phyloP scores from a whole-genome alignment of 2,888 invertebrate genomes.

The Ectemnius continuus region DNA sequence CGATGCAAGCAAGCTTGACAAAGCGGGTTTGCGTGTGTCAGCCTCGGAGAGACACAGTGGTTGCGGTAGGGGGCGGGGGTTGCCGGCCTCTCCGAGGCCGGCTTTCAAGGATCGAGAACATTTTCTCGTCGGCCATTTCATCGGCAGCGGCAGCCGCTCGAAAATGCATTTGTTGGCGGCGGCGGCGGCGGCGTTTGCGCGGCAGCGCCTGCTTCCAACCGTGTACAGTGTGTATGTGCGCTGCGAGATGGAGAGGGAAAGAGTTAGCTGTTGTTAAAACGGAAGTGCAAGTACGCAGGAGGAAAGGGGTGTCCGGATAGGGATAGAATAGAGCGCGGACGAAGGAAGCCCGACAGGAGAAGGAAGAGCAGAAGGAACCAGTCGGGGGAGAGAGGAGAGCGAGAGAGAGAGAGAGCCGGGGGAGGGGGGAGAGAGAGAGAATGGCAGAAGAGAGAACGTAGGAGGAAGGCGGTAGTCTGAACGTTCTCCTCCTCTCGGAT shows the following conservation, averaged over 20 bases:
- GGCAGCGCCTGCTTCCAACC: slow-evolving; percentile 22
- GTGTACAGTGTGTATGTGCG: no score
- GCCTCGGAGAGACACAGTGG: not conserved
- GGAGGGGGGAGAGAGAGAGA: slow-evolving; percentile 34
- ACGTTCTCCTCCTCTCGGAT: slow-evolving; percentile 75
- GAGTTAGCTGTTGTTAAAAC: slow-evolving; percentile 57
- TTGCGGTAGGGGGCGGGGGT: not conserved
- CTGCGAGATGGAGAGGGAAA: no score
- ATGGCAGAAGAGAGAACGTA: slow-evolving; percentile 53
- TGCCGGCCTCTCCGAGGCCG: not conserved
- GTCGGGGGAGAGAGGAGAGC: slow-evolving; percentile 44
- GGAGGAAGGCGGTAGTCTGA: slow-evolving; percentile 75
- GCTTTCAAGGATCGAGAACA: slow-evolving; percentile 52
- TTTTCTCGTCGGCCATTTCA: slow-evolving; percentile 71
- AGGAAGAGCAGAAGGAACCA: slow-evolving; percentile 25
- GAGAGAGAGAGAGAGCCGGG: slow-evolving; percentile 39
- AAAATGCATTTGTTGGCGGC: slow-evolving; percentile 56
- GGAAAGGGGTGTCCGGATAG: slow-evolving; percentile 31
- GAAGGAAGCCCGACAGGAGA: slow-evolving; percentile 33
- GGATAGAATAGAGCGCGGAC: slow-evolving; percentile 5
- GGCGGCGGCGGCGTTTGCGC: slow-evolving; percentile 63
- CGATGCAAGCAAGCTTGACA: not conserved
- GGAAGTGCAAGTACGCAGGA: slow-evolving; percentile 54
- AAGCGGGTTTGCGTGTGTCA: not conserved
- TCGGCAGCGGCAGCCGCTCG: slow-evolving; percentile 57